phyloP scores from a whole-genome alignment of 2,888 invertebrate species.

The Rhogogaster chlorosoma region DNA sequence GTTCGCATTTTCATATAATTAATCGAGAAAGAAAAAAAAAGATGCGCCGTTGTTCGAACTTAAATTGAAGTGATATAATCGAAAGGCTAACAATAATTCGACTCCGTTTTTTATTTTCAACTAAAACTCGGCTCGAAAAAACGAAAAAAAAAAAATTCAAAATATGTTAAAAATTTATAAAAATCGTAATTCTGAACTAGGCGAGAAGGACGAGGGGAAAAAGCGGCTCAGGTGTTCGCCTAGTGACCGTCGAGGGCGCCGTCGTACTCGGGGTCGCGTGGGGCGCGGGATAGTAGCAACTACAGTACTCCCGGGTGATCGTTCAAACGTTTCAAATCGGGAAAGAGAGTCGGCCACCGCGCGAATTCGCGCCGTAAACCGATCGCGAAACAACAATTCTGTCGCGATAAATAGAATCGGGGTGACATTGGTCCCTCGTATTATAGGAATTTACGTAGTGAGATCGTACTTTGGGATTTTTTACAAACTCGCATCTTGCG shows the following conservation, averaged over 20 bases:
- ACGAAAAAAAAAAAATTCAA: neutral
- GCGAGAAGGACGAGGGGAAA: neutral
- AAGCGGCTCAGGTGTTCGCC: conserved; percentile 9
- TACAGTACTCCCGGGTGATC: conserved; percentile 13
- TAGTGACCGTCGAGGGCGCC: conserved; percentile 29
- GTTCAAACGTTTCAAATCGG: conserved; percentile 42
- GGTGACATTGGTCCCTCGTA: neutral
- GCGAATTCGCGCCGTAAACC: conserved; percentile 44
- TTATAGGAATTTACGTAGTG: conserved; percentile 51
- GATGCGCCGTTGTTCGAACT: neutral
- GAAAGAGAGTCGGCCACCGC: conserved; percentile 17
- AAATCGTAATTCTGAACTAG: neutral
- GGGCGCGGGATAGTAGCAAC: neutral
- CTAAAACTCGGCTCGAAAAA: neutral
- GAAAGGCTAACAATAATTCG: neutral
- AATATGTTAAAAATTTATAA: neutral
- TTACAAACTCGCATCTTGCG: conserved; percentile 60
- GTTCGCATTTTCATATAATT: too few species aligned
- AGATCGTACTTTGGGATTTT: conserved; percentile 55
- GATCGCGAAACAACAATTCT: conserved; percentile 53
- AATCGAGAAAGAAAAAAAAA: neutral
- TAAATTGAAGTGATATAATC: neutral
- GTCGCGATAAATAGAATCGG: neutral
- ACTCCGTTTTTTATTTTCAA: too few species aligned
- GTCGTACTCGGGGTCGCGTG: conserved; percentile 8